Evolutionary conservation across 2,113 vertebrate species (phyloP).

Genomic region (Ibidorhyncha struthersii): DNA sequence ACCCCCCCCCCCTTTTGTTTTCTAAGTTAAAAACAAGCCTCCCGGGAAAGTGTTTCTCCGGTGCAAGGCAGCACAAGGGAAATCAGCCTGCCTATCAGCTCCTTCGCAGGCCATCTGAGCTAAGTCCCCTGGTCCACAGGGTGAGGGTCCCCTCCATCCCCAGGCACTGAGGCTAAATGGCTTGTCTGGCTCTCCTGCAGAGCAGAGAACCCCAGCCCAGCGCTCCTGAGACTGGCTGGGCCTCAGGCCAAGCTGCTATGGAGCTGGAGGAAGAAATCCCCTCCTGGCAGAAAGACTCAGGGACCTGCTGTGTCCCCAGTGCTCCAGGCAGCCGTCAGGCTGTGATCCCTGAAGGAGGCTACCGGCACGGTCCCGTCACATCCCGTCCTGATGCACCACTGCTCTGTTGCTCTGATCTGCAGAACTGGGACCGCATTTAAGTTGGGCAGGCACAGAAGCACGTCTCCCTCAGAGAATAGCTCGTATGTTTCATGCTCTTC

Average conservation of each 20-base stretch:
- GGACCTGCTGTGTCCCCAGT: background rate
- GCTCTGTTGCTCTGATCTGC: background rate
- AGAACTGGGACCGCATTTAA: background rate
- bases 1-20: background rate
- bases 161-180: background rate
- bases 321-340: background rate
- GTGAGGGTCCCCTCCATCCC: background rate
- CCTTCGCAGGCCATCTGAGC: slow-evolving; percentile 26
- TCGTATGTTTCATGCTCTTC: background rate
- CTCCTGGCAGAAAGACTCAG: background rate
- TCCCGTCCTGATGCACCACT: background rate
- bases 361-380: background rate
- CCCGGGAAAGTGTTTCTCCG: background rate
- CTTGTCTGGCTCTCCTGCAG: slow-evolving; percentile 40
- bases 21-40: background rate
- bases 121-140: background rate
- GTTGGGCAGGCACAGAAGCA: background rate
- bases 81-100: background rate
- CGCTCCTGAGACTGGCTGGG: background rate
- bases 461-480: background rate
- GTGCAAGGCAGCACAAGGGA: background rate
- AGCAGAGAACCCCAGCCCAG: background rate
- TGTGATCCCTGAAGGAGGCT: background rate
- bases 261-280: background rate
- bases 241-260: background rate